A percentile compares a stretch with the other conserved stretches of the same genome.
Evolutionary conservation across 1,140 invertebrate genomes (phyloP).

Genomic region (Sycobia sp.): DNA sequence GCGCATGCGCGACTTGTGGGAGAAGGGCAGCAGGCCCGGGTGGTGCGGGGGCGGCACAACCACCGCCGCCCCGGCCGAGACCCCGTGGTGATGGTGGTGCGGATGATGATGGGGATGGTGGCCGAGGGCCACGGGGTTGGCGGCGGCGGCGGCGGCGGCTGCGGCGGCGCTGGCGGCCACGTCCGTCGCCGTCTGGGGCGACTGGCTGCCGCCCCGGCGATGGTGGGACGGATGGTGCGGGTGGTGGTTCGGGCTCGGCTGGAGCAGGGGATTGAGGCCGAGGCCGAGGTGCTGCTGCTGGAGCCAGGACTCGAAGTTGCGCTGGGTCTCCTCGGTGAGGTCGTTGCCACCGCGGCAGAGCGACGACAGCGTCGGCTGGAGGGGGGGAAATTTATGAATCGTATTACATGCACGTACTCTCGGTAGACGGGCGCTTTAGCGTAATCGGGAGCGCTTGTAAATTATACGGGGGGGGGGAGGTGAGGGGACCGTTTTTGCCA

Average conservation of each 20-base stretch:
- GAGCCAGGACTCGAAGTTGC: conserved; percentile 73
- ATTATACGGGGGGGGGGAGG: background rate
- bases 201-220: conserved; percentile 40
- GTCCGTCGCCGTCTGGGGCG: no score
- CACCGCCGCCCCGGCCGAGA: no score
- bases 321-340: conserved; percentile 74
- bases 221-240: conserved; percentile 52
- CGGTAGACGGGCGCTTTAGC: no score
- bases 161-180: conserved; percentile 46
- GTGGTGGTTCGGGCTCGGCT: conserved; percentile 50
- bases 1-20: conserved; percentile 88
- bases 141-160: background rate
- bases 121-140: background rate
- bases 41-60: conserved; percentile 70
- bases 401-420: no score
- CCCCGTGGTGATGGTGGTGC: background rate
- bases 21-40: conserved; percentile 75
- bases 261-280: conserved; percentile 61
- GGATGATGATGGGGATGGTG: background rate
- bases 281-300: conserved; percentile 66
- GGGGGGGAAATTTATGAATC: no score
- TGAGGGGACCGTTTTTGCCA: no score
- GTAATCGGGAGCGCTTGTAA: no score
- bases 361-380: conserved; percentile 77
- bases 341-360: conserved; percentile 76